phyloP scores from a whole-genome alignment of 2,888 invertebrate species.

The Tetanocera ferruginea region DNA sequence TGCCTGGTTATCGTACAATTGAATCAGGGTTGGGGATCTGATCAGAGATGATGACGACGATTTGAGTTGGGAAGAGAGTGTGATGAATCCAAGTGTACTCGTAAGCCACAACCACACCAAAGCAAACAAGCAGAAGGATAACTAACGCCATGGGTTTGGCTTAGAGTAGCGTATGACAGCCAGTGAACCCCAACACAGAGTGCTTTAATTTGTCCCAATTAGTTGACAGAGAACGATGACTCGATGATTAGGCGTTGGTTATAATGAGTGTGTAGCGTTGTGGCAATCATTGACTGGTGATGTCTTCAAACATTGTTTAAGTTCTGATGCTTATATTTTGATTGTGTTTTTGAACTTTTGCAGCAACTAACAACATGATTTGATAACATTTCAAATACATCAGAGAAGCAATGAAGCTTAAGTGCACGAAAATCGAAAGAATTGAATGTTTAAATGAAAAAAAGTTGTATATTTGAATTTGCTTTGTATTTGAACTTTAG shows the following conservation, averaged over 20 bases:
- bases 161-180: conserved; percentile 38
- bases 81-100: neutral
- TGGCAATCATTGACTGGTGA: neutral
- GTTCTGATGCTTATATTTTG: conserved; percentile 9
- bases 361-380: conserved; percentile 16
- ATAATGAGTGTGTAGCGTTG: neutral
- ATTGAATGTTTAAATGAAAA: too few species aligned
- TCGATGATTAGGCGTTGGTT: conserved; percentile 52
- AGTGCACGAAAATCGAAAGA: neutral
- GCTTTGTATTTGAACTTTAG: too few species aligned
- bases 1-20: conserved; percentile 58
- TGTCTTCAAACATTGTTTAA: neutral
- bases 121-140: conserved; percentile 43
- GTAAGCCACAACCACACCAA: conserved; percentile 15
- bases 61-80: conserved; percentile 30
- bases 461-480: too few species aligned
- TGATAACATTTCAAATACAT: conserved; percentile 25
- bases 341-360: conserved; percentile 15
- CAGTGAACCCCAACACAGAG: neutral
- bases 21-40: conserved; percentile 47
- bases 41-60: conserved; percentile 48
- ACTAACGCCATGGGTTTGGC: neutral
- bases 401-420: conserved; percentile 16
- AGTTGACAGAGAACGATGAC: conserved; percentile 66
- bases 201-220: conserved; percentile 65